Percentiles rank a stretch among this genome's conserved stretches.
phyloP scores from a whole-genome alignment of 2,797 vertebrate species.

The Coilia nasus region DNA sequence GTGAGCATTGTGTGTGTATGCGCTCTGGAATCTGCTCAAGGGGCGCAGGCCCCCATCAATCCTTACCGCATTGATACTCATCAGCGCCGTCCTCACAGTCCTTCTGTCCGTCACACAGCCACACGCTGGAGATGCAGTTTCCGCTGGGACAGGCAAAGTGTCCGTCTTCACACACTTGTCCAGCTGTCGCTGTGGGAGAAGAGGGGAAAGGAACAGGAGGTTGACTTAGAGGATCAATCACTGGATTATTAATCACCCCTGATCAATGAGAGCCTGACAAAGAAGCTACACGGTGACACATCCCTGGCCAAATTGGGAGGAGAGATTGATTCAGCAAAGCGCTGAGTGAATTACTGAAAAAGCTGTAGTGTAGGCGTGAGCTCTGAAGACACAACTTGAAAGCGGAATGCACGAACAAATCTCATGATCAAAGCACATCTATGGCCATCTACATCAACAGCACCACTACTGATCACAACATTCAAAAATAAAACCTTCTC shows the following conservation, averaged over 20 bases:
- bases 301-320: not conserved
- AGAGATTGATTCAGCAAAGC: not conserved
- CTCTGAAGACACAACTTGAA: not conserved
- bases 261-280: slow-evolving; percentile 4
- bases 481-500: not conserved
- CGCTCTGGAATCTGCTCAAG: not conserved
- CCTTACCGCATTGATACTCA: slow-evolving; percentile 92
- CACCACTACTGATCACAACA: not conserved
- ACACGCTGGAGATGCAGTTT: slow-evolving; percentile 94
- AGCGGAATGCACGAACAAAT: not conserved
- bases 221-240: not conserved
- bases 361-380: not conserved
- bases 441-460: not conserved
- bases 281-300: not conserved
- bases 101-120: slow-evolving; percentile 96
- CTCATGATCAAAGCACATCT: slow-evolving; percentile 1
- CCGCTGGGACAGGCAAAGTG: slow-evolving; percentile 96
- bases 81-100: slow-evolving; percentile 96
- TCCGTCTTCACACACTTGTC: slow-evolving; percentile 91
- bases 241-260: slow-evolving; percentile 4
- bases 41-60: too few relatives aligned
- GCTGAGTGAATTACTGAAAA: not conserved
- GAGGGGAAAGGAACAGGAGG: not conserved
- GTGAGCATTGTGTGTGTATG: not conserved
- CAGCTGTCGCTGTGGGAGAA: slow-evolving; percentile 79